phyloP scores from a whole-genome alignment of 2,888 invertebrate genomes.

The Euproctis similis region DNA sequence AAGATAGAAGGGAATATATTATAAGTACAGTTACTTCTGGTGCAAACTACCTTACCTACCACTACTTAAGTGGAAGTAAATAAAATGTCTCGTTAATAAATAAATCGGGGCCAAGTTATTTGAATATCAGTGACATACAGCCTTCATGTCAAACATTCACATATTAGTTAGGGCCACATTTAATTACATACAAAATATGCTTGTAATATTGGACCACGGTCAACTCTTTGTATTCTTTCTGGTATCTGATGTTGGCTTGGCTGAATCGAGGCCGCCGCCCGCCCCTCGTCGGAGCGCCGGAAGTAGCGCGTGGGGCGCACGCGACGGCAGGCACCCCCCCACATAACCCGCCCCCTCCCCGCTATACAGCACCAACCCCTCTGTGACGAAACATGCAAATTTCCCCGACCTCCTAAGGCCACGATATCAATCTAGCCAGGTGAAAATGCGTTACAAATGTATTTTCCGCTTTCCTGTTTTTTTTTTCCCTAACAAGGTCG shows the following conservation, averaged over 20 bases:
- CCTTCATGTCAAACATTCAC: conserved; percentile 4
- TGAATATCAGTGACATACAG: background rate
- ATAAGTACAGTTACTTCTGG: no score
- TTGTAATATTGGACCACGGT: conserved; percentile 30
- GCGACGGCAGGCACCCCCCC: conserved; percentile 35
- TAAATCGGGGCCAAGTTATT: background rate
- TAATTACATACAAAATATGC: conserved; percentile 9
- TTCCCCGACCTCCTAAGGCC: conserved; percentile 44
- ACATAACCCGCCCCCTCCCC: conserved; percentile 7
- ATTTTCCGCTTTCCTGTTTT: conserved; percentile 32
- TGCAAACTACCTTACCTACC: no score
- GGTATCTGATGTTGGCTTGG: conserved; percentile 53
- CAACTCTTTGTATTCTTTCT: conserved; percentile 38
- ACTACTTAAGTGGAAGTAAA: no score
- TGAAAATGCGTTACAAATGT: conserved; percentile 47
- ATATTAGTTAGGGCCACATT: conserved; percentile 7
- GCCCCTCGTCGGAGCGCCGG: conserved; percentile 36
- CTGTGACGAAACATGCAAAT: conserved; percentile 65
- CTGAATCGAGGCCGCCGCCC: conserved; percentile 51
- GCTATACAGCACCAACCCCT: conserved; percentile 14
- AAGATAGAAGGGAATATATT: no score
- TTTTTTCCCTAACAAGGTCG: conserved; percentile 47
- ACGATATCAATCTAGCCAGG: conserved; percentile 38
- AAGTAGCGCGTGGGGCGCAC: conserved; percentile 57
- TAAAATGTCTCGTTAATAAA: no score